These are phyloP conservation scores for Agapornis canus DNA, from an alignment of 2,797 vertebrate species.

Conservation along the genomic window DNA sequence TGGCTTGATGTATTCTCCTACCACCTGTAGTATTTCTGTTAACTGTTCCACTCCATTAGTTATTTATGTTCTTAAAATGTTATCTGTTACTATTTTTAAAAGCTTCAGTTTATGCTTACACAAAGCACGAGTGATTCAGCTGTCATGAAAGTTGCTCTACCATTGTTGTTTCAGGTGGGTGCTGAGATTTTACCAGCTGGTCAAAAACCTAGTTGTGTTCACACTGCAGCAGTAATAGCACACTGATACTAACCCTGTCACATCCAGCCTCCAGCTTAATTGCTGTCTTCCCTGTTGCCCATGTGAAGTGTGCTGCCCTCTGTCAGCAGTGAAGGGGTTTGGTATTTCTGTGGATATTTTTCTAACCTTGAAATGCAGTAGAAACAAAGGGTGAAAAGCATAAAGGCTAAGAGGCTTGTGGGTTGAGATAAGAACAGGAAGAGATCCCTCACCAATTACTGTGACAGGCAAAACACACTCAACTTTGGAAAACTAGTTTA, in stretches of 20 bases:
- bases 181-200: neutral
- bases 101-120: neutral
- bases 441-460: neutral
- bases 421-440: neutral
- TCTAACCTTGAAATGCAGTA: neutral
- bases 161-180: fast-evolving
- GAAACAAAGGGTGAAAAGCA: neutral
- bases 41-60: neutral
- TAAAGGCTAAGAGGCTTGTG: neutral
- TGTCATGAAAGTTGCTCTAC: fast-evolving
- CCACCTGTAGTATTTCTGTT: neutral
- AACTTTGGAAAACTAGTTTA: neutral
- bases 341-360: neutral
- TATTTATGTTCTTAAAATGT: neutral
- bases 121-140: neutral
- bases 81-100: neutral
- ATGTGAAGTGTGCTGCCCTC: fast-evolving
- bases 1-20: neutral
- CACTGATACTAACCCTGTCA: neutral
- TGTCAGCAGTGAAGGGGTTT: fast-evolving
- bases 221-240: neutral
- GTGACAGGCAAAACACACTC: neutral
- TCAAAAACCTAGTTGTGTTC: neutral
- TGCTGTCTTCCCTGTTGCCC: neutral
- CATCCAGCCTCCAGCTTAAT: neutral